These are phyloP conservation scores for Centroberyx gerrardi DNA, from an alignment of 2,797 vertebrate genomes.

Conservation along the genomic window DNA sequence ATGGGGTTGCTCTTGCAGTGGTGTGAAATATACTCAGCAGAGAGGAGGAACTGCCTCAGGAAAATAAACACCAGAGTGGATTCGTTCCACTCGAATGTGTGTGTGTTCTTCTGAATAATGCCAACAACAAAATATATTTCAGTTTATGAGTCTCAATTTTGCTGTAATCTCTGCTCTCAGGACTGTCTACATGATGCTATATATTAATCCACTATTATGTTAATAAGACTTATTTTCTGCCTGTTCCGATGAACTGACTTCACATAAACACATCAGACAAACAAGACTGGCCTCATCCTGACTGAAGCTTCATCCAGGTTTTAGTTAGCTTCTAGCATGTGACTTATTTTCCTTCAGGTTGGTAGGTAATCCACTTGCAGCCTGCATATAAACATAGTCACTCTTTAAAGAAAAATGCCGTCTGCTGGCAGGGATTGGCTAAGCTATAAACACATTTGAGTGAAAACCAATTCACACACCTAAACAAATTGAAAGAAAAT, in stretches of 20 bases:
- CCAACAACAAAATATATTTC: too few relatives aligned
- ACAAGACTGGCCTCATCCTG: background rate
- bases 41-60: background rate
- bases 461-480: constrained; percentile 37
- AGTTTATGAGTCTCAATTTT: too few relatives aligned
- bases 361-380: background rate
- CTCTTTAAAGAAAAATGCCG: constrained; percentile 1
- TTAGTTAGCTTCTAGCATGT: background rate
- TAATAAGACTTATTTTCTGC: background rate
- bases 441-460: constrained; percentile 36
- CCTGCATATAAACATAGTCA: background rate
- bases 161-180: too few relatives aligned
- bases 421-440: constrained; percentile 2
- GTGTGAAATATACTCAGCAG: constrained; percentile 25
- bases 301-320: background rate
- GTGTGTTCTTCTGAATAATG: constrained; percentile 14
- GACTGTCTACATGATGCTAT: background rate
- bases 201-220: background rate
- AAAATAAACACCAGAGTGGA: constrained; percentile 23
- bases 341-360: constrained; percentile 1
- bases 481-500: constrained; percentile 52
- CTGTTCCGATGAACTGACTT: background rate
- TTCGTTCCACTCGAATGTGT: constrained; percentile 13
- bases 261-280: background rate
- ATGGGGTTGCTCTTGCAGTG: constrained; percentile 16